Percentiles rank a stretch among this genome's conserved stretches.
phyloP scores from a whole-genome alignment of 2,113 vertebrate species.

The Malaclemys terrapin region DNA sequence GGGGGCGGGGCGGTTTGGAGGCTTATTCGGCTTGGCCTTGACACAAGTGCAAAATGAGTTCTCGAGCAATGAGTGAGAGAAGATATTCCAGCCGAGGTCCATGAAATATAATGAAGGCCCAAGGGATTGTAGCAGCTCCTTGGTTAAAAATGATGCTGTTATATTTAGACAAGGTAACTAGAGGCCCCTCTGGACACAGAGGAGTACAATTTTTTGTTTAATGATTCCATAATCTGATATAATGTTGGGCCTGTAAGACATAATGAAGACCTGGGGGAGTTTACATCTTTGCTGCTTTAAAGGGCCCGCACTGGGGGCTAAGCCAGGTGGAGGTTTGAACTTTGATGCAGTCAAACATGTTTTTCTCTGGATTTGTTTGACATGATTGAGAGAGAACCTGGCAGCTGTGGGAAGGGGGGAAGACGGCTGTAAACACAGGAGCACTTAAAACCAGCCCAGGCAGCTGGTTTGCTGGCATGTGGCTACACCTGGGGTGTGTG shows the following conservation, averaged over 20 bases:
- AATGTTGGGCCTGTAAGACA: slow-evolving; percentile 70
- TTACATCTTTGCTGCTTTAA: slow-evolving; percentile 62
- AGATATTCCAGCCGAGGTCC: slow-evolving; percentile 28
- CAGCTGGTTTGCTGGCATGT: neutral
- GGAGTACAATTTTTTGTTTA: slow-evolving; percentile 71
- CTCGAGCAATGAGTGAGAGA: accelerated
- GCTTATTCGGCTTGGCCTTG: neutral
- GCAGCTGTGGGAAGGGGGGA: slow-evolving; percentile 12
- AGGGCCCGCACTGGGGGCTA: slow-evolving; percentile 50
- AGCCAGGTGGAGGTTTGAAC: slow-evolving; percentile 68
- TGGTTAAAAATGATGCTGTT: slow-evolving; percentile 72
- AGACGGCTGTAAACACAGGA: neutral
- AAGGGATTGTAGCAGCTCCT: slow-evolving; percentile 42
- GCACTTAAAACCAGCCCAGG: neutral
- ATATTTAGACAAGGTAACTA: slow-evolving; percentile 75
- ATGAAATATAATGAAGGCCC: slow-evolving; percentile 74
- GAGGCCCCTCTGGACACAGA: slow-evolving; percentile 61
- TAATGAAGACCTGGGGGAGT: slow-evolving; percentile 79
- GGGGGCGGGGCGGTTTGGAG: no score
- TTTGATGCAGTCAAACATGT: slow-evolving; percentile 66
- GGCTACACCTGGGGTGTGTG: accelerated
- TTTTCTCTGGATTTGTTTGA: slow-evolving; percentile 67
- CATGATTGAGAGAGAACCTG: slow-evolving; percentile 46
- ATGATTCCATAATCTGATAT: slow-evolving; percentile 77
- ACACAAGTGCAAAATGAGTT: neutral